phyloP scores from a whole-genome alignment of 30 jellyfish, hydroid and myxozoan genomes.

The Aurelia sp. region DNA sequence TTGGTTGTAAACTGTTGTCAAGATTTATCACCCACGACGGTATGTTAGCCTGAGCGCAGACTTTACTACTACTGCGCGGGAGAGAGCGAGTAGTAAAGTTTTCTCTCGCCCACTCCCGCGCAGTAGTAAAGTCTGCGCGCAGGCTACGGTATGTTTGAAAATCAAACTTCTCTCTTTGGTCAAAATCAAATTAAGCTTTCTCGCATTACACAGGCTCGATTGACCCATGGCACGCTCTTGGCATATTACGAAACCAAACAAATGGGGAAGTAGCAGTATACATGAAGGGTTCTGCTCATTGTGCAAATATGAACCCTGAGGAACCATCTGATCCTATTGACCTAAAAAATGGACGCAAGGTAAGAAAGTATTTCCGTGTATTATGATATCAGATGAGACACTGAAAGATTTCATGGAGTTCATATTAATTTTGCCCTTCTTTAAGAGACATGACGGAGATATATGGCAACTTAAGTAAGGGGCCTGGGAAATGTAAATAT shows the following conservation, averaged over 20 bases:
- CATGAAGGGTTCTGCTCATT: conserved; percentile 81
- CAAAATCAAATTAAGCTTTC: neutral
- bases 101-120: too few relatives aligned
- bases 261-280: conserved; percentile 49
- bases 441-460: too few relatives aligned
- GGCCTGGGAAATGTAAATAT: too few relatives aligned
- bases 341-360: conserved; percentile 68
- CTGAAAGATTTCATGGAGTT: too few relatives aligned
- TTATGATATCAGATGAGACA: neutral
- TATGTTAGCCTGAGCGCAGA: too few relatives aligned
- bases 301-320: conserved; percentile 77
- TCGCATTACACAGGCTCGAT: conserved; percentile 55
- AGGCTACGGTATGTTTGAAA: neutral
- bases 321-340: conserved; percentile 61
- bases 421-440: too few relatives aligned
- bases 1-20: too few relatives aligned
- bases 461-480: too few relatives aligned
- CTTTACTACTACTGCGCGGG: too few relatives aligned
- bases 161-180: neutral
- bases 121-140: too few relatives aligned
- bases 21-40: too few relatives aligned
- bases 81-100: too few relatives aligned
- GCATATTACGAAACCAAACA: conserved; percentile 67
- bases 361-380: neutral
- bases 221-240: conserved; percentile 82